A percentile compares a stretch with the other conserved stretches of the same genome.
These are phyloP conservation scores for Leucosticte australis DNA, from an alignment of 2,113 vertebrate species.

Conservation along the genomic window DNA sequence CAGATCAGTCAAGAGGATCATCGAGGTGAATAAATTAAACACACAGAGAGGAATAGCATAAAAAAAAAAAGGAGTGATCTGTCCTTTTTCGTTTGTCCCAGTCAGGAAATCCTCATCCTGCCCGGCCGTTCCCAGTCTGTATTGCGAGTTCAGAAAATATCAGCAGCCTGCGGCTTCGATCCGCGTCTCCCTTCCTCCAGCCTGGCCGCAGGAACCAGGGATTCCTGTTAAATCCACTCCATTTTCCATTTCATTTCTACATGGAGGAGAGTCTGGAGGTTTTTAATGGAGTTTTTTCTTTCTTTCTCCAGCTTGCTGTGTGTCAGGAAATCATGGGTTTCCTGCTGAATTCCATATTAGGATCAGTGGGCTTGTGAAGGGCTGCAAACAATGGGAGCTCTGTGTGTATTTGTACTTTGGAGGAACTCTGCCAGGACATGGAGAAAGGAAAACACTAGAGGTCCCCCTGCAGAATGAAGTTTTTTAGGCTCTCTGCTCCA, in stretches of 20 bases:
- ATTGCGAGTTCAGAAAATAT: slow-evolving; percentile 48
- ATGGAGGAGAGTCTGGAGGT: slow-evolving; percentile 73
- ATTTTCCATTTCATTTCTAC: slow-evolving; percentile 70
- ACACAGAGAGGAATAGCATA: neutral
- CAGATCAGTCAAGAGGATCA: slow-evolving; percentile 51
- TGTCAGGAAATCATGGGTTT: slow-evolving; percentile 86
- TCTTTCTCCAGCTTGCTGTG: slow-evolving; percentile 76
- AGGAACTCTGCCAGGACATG: slow-evolving; percentile 78
- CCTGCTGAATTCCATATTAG: slow-evolving; percentile 86
- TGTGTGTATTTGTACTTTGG: slow-evolving; percentile 80
- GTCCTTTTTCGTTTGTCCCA: neutral
- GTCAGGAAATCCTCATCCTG: slow-evolving; percentile 72
- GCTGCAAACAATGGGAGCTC: slow-evolving; percentile 81
- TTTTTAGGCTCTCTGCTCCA: slow-evolving; percentile 71
- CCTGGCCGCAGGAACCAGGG: slow-evolving; percentile 42
- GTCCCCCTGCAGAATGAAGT: slow-evolving; percentile 72
- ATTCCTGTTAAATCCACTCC: slow-evolving; percentile 66
- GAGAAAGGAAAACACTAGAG: slow-evolving; percentile 78
- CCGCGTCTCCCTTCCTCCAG: slow-evolving; percentile 11
- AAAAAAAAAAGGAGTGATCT: neutral
- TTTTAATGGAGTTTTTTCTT: slow-evolving; percentile 72
- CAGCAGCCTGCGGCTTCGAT: slow-evolving; percentile 26
- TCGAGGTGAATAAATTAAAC: slow-evolving; percentile 54
- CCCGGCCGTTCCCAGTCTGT: slow-evolving; percentile 32
- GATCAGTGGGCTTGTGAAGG: slow-evolving; percentile 80